A percentile compares a stretch with the other conserved stretches of the same genome.
These are phyloP conservation scores for Drosophila subquinaria DNA, from an alignment of 2,888 invertebrate species.

Conservation along the genomic window DNA sequence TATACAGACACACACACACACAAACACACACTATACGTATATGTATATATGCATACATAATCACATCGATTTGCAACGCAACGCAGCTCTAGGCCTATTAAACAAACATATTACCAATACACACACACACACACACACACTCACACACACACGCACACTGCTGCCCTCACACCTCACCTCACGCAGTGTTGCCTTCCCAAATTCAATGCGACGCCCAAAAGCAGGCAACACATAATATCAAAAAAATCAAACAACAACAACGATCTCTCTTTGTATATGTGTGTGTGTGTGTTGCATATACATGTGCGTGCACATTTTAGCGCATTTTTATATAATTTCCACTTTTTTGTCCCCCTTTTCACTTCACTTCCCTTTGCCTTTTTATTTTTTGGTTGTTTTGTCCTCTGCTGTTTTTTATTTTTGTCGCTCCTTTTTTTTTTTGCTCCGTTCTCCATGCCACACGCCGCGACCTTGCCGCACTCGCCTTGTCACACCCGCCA, in stretches of 20 bases:
- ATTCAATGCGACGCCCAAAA: slow-evolving; percentile 65
- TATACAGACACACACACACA: slow-evolving; percentile 7
- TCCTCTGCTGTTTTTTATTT: slow-evolving; percentile 44
- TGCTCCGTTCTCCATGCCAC: slow-evolving; percentile 37
- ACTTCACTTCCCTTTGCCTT: slow-evolving; percentile 20
- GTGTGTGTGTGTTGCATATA: slow-evolving; percentile 8
- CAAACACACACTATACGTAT: too few species aligned
- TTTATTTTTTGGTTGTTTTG: slow-evolving; percentile 79
- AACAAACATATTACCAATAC: slow-evolving; percentile 75
- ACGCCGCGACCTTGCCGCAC: slow-evolving; percentile 74
- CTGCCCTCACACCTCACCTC: slow-evolving; percentile 31
- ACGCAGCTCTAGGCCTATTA: slow-evolving; percentile 70
- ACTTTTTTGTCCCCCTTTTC: slow-evolving; percentile 36
- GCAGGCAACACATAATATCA: slow-evolving; percentile 55
- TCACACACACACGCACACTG: slow-evolving; percentile 3
- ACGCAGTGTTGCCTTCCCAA: slow-evolving; percentile 57
- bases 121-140: slow-evolving; percentile 25
- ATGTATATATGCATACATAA: slow-evolving; percentile 13
- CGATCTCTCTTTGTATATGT: slow-evolving; percentile 19
- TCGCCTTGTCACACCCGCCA: slow-evolving; percentile 46
- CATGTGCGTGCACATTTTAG: slow-evolving; percentile 69
- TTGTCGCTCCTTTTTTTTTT: slow-evolving; percentile 24
- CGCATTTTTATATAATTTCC: slow-evolving; percentile 81
- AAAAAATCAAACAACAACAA: slow-evolving; percentile 3
- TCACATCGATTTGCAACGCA: slow-evolving; percentile 6